phyloP scores from a whole-genome alignment of 2,888 invertebrate species.

The Catocala nupta region DNA sequence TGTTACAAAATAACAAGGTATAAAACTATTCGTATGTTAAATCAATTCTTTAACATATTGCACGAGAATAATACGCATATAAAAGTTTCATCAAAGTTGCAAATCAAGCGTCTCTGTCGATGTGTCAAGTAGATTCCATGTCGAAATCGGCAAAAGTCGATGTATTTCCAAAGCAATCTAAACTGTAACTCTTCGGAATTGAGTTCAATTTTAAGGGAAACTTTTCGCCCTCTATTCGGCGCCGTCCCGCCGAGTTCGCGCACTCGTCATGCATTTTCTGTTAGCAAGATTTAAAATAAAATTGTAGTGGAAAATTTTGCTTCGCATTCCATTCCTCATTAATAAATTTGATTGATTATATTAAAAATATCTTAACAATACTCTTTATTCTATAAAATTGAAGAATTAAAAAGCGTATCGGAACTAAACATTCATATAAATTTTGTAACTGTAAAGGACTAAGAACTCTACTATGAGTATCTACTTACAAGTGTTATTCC shows the following conservation, averaged over 20 bases:
- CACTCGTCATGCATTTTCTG: constrained; percentile 20
- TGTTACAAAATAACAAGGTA: constrained; percentile 8
- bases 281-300: constrained; percentile 14
- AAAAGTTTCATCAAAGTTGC: constrained; percentile 12
- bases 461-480: too few relatives aligned
- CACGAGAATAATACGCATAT: constrained; percentile 3
- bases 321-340: neutral
- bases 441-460: too few relatives aligned
- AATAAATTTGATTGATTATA: neutral
- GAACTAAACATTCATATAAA: too few relatives aligned
- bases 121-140: constrained; percentile 5
- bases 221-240: neutral
- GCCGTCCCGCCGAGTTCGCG: constrained; percentile 3
- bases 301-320: neutral
- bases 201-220: constrained; percentile 7
- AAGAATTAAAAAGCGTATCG: too few relatives aligned
- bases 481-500: too few relatives aligned
- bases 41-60: constrained; percentile 2
- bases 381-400: too few relatives aligned
- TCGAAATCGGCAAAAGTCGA: constrained; percentile 1
- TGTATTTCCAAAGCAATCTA: neutral
- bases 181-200: neutral
- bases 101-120: constrained; percentile 12
- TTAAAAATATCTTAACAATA: too few relatives aligned
- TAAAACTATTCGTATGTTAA: neutral